These are phyloP conservation scores for Todiramphus chloris DNA, from an alignment of 2,113 vertebrate genomes.

Conservation along the genomic window DNA sequence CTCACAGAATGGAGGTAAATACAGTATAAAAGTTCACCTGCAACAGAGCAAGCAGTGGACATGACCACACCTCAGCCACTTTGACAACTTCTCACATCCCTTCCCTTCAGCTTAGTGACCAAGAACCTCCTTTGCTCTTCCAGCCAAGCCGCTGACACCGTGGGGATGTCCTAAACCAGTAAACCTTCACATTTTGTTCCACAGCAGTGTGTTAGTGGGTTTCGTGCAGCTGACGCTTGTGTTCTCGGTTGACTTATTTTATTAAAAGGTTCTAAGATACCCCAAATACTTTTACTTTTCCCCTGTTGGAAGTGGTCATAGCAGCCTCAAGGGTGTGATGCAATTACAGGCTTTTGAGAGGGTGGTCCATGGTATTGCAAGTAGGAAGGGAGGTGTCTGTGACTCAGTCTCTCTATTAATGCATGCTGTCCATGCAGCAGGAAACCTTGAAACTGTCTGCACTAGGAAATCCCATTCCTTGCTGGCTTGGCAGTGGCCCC, in stretches of 20 bases:
- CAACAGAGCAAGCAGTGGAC: neutral
- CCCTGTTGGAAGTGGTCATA: neutral
- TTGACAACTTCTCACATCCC: neutral
- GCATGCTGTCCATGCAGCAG: neutral
- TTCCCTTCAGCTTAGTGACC: neutral
- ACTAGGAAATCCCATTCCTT: neutral
- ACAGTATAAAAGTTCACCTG: neutral
- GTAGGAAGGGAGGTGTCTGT: conserved; percentile 27
- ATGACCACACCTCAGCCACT: neutral
- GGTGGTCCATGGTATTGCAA: neutral
- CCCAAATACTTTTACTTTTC: neutral
- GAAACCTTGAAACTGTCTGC: conserved; percentile 27
- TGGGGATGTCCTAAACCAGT: neutral
- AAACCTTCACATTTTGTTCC: neutral
- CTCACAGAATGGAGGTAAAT: neutral
- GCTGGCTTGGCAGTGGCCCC: accelerated
- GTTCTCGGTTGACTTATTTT: neutral
- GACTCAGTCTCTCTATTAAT: conserved; percentile 15
- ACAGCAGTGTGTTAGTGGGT: accelerated
- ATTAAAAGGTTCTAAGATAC: neutral
- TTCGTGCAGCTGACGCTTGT: neutral
- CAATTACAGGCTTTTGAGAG: neutral
- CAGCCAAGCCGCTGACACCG: neutral
- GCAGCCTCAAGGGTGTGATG: conserved; percentile 2
- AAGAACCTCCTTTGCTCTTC: neutral